These are phyloP conservation scores for Tridacna gigas DNA, from an alignment of 2,888 invertebrate genomes.

Conservation along the genomic window DNA sequence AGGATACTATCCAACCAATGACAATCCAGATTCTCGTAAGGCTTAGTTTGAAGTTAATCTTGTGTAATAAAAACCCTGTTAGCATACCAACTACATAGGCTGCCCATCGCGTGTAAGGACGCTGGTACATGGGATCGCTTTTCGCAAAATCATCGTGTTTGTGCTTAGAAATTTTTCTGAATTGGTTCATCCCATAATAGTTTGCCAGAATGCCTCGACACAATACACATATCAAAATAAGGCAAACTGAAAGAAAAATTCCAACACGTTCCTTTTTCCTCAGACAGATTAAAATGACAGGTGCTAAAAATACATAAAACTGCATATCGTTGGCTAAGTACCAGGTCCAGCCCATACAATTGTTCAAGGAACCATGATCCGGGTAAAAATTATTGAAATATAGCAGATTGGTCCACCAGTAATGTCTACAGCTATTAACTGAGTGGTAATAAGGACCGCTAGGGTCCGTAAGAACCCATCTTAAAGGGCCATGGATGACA, in stretches of 20 bases:
- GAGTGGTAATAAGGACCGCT: neutral
- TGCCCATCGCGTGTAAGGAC: conserved; percentile 84
- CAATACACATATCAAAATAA: conserved; percentile 31
- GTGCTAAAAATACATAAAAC: conserved; percentile 71
- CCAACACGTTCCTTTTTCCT: conserved; percentile 27
- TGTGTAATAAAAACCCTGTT: conserved; percentile 82
- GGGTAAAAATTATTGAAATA: conserved; percentile 79
- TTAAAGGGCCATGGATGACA: conserved; percentile 56
- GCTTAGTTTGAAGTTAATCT: conserved; percentile 60
- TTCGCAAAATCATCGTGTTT: conserved; percentile 41
- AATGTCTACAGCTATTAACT: conserved; percentile 61
- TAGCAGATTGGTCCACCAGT: conserved; percentile 80
- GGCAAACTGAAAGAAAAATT: conserved; percentile 3
- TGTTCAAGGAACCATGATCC: conserved; percentile 46
- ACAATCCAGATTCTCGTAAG: conserved; percentile 53
- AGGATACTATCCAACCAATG: conserved; percentile 75
- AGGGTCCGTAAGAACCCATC: conserved; percentile 30
- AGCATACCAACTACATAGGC: conserved; percentile 85
- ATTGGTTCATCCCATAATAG: conserved; percentile 41
- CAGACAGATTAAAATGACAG: conserved; percentile 51
- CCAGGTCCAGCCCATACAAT: conserved; percentile 76
- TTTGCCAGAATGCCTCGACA: conserved; percentile 15
- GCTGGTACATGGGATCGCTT: conserved; percentile 76
- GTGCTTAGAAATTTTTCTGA: conserved; percentile 15
- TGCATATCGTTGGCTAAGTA: conserved; percentile 80